Percentiles rank a stretch among this genome's conserved stretches.
These are phyloP conservation scores for Microtus ochrogaster DNA, from an alignment of 2,113 vertebrate species.

Conservation along the genomic window DNA sequence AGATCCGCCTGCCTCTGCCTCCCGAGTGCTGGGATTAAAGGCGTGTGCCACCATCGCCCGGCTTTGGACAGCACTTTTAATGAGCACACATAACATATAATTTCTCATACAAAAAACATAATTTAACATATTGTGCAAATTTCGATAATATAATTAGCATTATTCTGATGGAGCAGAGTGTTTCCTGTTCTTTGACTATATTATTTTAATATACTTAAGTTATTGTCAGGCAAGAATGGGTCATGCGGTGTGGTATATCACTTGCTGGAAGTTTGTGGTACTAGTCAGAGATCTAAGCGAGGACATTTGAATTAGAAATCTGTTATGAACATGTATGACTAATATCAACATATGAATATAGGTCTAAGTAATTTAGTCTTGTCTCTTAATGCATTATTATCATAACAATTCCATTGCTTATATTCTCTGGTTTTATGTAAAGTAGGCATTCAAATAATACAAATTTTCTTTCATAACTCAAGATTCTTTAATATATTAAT, in stretches of 20 bases:
- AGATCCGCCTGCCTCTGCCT: too few species aligned
- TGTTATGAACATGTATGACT: neutral
- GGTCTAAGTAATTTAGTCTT: slow-evolving; percentile 3
- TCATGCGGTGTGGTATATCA: neutral
- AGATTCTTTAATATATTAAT: neutral
- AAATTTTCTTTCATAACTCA: neutral
- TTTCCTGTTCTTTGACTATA: slow-evolving; percentile 17
- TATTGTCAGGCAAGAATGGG: neutral
- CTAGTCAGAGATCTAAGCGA: slow-evolving; percentile 20
- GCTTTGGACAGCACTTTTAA: neutral
- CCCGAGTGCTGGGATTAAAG: too few species aligned
- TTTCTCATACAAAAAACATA: neutral
- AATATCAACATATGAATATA: neutral
- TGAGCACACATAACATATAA: neutral
- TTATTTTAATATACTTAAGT: slow-evolving; percentile 11
- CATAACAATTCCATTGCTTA: neutral
- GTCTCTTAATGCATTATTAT: neutral
- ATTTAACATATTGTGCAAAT: neutral
- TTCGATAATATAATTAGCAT: slow-evolving; percentile 17
- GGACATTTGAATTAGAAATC: slow-evolving; percentile 1
- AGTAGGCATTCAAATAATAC: neutral
- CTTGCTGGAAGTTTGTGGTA: neutral
- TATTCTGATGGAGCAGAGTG: neutral
- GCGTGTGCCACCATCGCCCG: too few species aligned
- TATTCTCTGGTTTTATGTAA: slow-evolving; percentile 30